Evolutionary conservation across 2,797 vertebrate genomes (phyloP), one percentile per base, ranked within the genome.

Genomic region (Nothura maculosa): DNA sequence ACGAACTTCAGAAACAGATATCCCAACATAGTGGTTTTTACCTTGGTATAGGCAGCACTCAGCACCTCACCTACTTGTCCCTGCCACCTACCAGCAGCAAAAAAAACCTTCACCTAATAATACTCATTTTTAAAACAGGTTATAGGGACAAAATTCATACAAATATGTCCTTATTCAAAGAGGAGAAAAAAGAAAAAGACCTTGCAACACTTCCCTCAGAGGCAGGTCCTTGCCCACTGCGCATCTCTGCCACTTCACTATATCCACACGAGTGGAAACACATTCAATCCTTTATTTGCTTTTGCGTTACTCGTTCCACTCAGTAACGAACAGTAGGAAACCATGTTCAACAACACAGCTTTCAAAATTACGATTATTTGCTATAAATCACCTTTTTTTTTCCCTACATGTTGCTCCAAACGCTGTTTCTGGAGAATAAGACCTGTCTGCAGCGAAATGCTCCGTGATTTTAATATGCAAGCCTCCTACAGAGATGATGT

Each of bases 401-500:
- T 42, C 15, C 24, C 95, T 96, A 93, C 95, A 68, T 73, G 93
- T 97, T 94, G 89, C 86, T 95, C 94, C 96, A 89, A 97, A 98
- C 68, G 70, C 90, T 55, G 85, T 91, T 97, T 95, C 96, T 96
- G 79, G 93, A 95, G 92, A 96, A 90, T 92, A 96, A 96, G 96
- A 96, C 95, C 86, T 3, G 66, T 96, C 94, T 84, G 94, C 89
- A 77, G 79, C 81, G 94, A 97, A 97, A 97, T 96, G 92, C 95
- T 95, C 72, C 36, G 92, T 91, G 94, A 96, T 95, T 97, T 98
- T 98, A 98, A 98, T 97, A 98, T 97, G 97, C 97, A 97, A 97
- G 69, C 97, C 97, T 97, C 98, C 97, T 98, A 98, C 96, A 28
- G 97, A 97, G 98, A 97, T 97, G 97, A 98, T 98, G 98, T 97